Base-by-base conservation (phyloP, 2,888 invertebrate genomes). In the Bunonema sp. region DNA sequence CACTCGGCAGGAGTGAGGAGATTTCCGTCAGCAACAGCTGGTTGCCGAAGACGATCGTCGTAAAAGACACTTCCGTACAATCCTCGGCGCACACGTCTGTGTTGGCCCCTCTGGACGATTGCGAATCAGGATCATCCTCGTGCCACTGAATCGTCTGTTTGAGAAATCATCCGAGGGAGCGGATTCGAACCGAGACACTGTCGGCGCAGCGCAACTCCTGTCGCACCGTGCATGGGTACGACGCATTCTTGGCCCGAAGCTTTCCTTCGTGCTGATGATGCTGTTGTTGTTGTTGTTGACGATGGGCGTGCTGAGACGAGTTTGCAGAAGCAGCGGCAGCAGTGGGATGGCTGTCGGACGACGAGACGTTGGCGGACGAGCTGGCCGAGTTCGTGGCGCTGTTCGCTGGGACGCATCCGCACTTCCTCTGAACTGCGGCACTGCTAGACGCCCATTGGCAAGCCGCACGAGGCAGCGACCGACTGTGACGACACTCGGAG, bases 171-270 rank as follows among this genome's bases (percentile, higher is more conserved):
- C n/a, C n/a, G n/a, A n/a, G n/a, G n/a, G n/a, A n/a, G n/a, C n/a
- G n/a, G n/a, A n/a, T n/a, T n/a, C n/a, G n/a, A n/a, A 52, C 57
- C 39, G 50, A 41, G 28, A 50, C 45, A n/a, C 49, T 47, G 30
- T 50, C 46, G n/a, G 57, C 58, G 39, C 59, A 59, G 22, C 45
- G 39, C 7, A 55, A 41, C 39, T 59, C 59, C 30, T 59, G 47
- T 23, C 48, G 31, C 10, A 59, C 29, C 4, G 52, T 53, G 38
- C 59, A 59, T 44, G 7, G 47, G 48, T 16, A 48, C 31, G 21
- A 22, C 18, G 34, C 34, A 35, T 34, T 29, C 28, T 34, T 38
- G 34, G 33, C 32, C 23, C 22, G 31, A 12, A 21, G 16, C 15
- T 7, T 31, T 22, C 24, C 10, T 19, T n/a, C 29, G 8, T 37